A percentile compares a stretch with the other conserved stretches of the same genome.
Conservation (phyloP, 2,113 vertebrate species). For the Brienomyrus longianalis region DNA sequence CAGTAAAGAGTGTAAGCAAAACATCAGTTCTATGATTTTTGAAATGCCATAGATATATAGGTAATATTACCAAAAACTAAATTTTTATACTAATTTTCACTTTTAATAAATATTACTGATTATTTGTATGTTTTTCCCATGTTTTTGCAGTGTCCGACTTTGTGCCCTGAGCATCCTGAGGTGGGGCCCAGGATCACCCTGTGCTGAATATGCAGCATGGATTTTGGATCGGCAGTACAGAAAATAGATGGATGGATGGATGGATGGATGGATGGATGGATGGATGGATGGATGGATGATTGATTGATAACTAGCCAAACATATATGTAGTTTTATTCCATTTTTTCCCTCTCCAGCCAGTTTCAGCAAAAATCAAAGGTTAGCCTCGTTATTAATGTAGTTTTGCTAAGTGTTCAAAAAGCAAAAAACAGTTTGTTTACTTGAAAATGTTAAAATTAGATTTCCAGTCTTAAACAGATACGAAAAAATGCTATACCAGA, state of each 20-base stretch:
- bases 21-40: neutral
- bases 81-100: neutral
- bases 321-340: neutral
- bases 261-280: neutral
- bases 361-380: neutral
- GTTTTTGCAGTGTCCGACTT: neutral
- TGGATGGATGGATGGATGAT: neutral
- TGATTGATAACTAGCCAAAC: neutral
- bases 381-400: neutral
- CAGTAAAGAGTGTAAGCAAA: neutral
- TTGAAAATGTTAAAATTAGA: neutral
- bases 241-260: neutral
- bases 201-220: neutral
- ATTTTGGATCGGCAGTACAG: neutral
- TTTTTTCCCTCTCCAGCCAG: neutral
- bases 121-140: neutral
- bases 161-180: neutral
- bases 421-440: neutral
- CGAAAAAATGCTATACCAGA: neutral
- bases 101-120: neutral
- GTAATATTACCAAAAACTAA: neutral
- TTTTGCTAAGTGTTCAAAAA: neutral
- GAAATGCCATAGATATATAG: neutral
- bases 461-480: neutral
- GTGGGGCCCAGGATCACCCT: neutral